phyloP scores from a whole-genome alignment of 2,113 vertebrate species.

The Ciconia stormi region DNA sequence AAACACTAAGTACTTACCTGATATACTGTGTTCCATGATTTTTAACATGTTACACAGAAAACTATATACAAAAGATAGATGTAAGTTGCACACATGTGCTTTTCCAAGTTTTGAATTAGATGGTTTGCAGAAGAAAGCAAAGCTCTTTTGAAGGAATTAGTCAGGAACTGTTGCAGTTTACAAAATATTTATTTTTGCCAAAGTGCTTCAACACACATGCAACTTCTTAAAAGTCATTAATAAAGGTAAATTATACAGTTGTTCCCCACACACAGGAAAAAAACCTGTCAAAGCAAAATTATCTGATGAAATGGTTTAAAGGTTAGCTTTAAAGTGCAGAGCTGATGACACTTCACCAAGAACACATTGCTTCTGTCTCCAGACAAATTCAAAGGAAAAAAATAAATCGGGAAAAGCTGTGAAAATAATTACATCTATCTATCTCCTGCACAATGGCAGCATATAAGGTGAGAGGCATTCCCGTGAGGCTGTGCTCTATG shows the following conservation, averaged over 20 bases:
- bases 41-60: background rate
- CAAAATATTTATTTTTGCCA: background rate
- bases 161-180: background rate
- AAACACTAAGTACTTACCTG: accelerated
- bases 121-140: background rate
- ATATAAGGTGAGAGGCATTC: background rate
- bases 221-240: background rate
- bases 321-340: background rate
- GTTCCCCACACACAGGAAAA: background rate
- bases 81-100: accelerated
- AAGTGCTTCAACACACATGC: accelerated
- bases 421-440: background rate
- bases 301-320: background rate
- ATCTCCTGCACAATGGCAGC: background rate
- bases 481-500: background rate
- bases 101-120: background rate
- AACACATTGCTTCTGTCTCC: background rate
- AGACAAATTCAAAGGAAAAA: background rate
- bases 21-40: accelerated
- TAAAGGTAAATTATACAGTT: background rate
- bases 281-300: background rate
- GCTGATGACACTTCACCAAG: background rate
- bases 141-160: background rate
- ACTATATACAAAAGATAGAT: accelerated
- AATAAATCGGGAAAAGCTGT: background rate